These are phyloP conservation scores for Yponomeuta malinellus DNA, from an alignment of 2,888 invertebrate genomes.

Conservation along the genomic window DNA sequence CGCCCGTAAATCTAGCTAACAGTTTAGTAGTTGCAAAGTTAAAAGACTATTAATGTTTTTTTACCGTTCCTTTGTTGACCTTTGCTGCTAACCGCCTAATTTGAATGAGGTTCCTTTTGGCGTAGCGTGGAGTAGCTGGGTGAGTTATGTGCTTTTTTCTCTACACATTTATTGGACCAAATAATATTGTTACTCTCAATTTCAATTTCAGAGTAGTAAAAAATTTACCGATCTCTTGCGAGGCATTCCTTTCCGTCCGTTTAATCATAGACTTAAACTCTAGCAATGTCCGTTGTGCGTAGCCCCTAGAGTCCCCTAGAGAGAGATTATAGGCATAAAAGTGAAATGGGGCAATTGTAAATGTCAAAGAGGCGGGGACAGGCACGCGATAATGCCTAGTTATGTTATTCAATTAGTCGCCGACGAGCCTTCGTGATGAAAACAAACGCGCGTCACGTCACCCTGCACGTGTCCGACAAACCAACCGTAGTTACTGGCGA, in stretches of 20 bases:
- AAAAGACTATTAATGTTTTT: constrained; percentile 23
- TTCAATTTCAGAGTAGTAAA: too few relatives aligned
- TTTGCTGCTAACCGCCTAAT: not conserved
- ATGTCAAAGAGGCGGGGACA: constrained; percentile 31
- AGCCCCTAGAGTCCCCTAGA: too few relatives aligned
- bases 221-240: too few relatives aligned
- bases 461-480: constrained; percentile 30
- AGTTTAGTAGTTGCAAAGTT: constrained; percentile 32
- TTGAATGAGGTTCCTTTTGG: not conserved
- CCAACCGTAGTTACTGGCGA: not conserved
- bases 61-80: constrained; percentile 16
- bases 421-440: constrained; percentile 32
- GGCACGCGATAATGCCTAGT: constrained; percentile 32
- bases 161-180: not conserved
- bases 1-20: constrained; percentile 42
- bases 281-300: too few relatives aligned
- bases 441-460: constrained; percentile 27
- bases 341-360: constrained; percentile 37
- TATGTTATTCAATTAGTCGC: constrained; percentile 42
- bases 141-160: not conserved
- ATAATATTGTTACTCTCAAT: too few relatives aligned
- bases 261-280: too few relatives aligned
- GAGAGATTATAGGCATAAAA: not conserved
- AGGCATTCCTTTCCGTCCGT: too few relatives aligned
- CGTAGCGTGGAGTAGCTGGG: not conserved